phyloP scores from a whole-genome alignment of 2,113 vertebrate species.

The Caracal caracal region DNA sequence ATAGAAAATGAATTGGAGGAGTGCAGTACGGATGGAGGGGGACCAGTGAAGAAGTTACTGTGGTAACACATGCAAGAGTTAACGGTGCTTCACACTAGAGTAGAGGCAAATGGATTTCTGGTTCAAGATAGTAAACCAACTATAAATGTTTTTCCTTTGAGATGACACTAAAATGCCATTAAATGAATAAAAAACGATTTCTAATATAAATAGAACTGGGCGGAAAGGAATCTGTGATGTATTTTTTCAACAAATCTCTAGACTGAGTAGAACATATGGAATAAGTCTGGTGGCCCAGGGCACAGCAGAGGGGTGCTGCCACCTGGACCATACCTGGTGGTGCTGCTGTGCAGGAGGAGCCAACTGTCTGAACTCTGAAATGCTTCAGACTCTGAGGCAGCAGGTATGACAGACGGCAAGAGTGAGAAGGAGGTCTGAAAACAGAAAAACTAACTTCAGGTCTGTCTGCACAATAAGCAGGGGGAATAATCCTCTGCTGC shows the following conservation, averaged over 20 bases:
- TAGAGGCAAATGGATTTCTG: background rate
- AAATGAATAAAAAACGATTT: background rate
- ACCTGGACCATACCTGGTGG: background rate
- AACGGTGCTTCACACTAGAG: background rate
- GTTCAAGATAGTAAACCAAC: background rate
- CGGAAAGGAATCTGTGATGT: conserved; percentile 26
- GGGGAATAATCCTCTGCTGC: background rate
- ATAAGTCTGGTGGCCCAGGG: background rate
- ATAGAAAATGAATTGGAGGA: background rate
- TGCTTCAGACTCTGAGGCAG: background rate
- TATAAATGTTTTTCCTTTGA: background rate
- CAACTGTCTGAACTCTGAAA: background rate
- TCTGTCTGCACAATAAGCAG: background rate
- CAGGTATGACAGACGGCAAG: background rate
- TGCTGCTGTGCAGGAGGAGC: background rate
- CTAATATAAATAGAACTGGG: background rate
- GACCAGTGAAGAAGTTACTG: background rate
- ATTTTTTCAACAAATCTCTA: conserved; percentile 2
- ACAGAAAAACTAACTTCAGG: background rate
- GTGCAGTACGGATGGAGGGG: background rate
- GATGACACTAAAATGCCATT: background rate
- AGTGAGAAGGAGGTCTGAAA: background rate
- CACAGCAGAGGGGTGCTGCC: background rate
- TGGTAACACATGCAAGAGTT: background rate
- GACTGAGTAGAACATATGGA: background rate